Base-by-base conservation (phyloP, 2,113 vertebrate species). In the Epinephelus fuscoguttatus region DNA sequence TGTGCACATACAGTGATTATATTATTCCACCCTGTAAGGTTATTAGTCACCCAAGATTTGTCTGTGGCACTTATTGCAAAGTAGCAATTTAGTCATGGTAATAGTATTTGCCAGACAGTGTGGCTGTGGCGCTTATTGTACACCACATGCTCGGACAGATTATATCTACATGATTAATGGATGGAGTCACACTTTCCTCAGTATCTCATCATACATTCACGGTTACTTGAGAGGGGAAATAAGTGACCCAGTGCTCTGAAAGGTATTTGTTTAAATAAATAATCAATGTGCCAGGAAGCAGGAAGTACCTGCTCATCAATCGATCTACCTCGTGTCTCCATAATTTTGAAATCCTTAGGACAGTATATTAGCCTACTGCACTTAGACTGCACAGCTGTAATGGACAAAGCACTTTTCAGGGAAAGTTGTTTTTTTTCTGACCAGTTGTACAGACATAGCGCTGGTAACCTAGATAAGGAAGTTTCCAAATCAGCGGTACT, bases 241-340 rank as follows among this genome's bases (percentile, higher is more conserved):
- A 59, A n/a, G 80, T 76, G 78, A 83, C 47, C 17, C 12, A 0
- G 17, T 19, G 50, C 49, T 69, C 57, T 57, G 45, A 85, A 70
- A 77, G 37, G 33, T 70, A 40, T 86, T 78, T 84, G 89, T 88
- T 88, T 87, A 72, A 91, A 90, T 88, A 90, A 92, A 82, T 90
- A 81, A 92, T 91, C 83, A 85, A 82, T 84, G 45, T 81, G 42
- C 61, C 85, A 87, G 90, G 88, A 92, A 93, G 86, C 68, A 89
- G 88, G 80, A 89, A 89, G 79, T 55, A 82, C 67, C 47, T 81
- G 67, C 84, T 93, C 84, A 86, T 91, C 81, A 90, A 92, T 94
- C 78, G 87, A 94, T 91, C 75, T 73, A 23, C 14, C 40, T 84
- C 84, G 77, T 87, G 82, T 87, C 72, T 87, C 4, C 33, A 1